phyloP scores from a whole-genome alignment of 2,888 invertebrate genomes.

The Sarcophaga subvicina region DNA sequence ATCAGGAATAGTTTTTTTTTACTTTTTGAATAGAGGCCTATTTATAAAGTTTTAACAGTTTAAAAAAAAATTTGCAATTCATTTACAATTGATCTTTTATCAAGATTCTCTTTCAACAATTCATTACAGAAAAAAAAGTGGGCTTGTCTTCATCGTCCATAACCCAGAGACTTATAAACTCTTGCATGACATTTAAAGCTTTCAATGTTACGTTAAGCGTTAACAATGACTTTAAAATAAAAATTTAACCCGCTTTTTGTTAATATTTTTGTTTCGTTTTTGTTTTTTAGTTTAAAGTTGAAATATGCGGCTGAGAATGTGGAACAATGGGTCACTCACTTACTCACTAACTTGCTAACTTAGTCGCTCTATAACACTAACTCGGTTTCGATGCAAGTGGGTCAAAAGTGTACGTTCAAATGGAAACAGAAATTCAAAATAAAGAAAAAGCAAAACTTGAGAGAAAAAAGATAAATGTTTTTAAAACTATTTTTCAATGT shows the following conservation, averaged over 20 bases:
- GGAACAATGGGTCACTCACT: conserved; percentile 34
- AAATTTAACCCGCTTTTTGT: background rate
- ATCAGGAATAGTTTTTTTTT: too few species aligned
- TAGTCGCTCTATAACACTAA: background rate
- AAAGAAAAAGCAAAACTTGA: too few species aligned
- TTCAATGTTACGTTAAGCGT: background rate
- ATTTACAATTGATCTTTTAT: too few species aligned
- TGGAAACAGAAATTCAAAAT: too few species aligned
- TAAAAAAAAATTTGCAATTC: too few species aligned
- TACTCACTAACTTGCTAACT: background rate
- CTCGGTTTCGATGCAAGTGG: conserved; percentile 3
- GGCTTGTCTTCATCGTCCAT: too few species aligned
- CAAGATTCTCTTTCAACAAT: too few species aligned
- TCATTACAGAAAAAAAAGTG: too few species aligned
- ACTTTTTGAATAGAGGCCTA: too few species aligned
- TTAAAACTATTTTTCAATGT: background rate
- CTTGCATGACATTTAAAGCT: background rate
- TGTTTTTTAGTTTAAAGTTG: too few species aligned
- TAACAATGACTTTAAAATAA: conserved; percentile 16
- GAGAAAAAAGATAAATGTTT: conserved; percentile 18
- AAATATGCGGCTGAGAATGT: background rate
- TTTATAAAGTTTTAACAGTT: too few species aligned
- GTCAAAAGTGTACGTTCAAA: conserved; percentile 2
- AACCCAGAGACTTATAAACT: background rate
- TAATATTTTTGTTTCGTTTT: too few species aligned